Evolutionary conservation across 2,888 invertebrate species (phyloP), one percentile per base, ranked within the genome.

Genomic region (Lydus trimaculatus): DNA sequence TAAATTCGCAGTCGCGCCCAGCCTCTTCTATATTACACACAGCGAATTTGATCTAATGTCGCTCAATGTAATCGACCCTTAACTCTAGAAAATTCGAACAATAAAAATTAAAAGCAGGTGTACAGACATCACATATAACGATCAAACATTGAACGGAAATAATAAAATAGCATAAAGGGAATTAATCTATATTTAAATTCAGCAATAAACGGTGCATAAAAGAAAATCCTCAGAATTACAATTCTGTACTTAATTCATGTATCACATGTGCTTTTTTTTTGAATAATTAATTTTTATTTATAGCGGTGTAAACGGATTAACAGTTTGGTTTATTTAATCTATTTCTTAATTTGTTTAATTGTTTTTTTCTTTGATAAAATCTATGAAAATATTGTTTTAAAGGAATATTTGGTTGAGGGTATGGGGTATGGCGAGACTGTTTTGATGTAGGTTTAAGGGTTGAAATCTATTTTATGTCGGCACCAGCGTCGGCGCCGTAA

Each of bases 401-500:
- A 9, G 15, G 0, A 23, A n/a, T 15, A 28, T 56, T 28, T 56
- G 0, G 23, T 28, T 7, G 15, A 28, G 28, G n/a, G 56, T 56
- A 11, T 28, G 28, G 56, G n/a, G n/a, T n/a, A n/a, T n/a, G n/a
- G n/a, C n/a, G n/a, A 28, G 43, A 66, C 65, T 65, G 65, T 64
- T 56, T n/a, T 43, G 17, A 43, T 43, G 31, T 56, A n/a, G 64
- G 68, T 58, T 63, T 67, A 69, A 61, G 64, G 71, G 69, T 63
- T 69, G 62, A 64, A 62, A 71, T 64, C 36, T 58, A 65, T 61
- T 60, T 58, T 63, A 62, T 66, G 62, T 67, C 63, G 66, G 56
- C 67, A 62, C 23, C 52, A 66, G 73, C 75, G 76, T 73, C 76
- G 76, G 70, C 76, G 76, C 73, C 67, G 68, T 76, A 52, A 68